Base-by-base conservation (phyloP, 1,140 invertebrate genomes). In the Nasonia vitripennis region DNA sequence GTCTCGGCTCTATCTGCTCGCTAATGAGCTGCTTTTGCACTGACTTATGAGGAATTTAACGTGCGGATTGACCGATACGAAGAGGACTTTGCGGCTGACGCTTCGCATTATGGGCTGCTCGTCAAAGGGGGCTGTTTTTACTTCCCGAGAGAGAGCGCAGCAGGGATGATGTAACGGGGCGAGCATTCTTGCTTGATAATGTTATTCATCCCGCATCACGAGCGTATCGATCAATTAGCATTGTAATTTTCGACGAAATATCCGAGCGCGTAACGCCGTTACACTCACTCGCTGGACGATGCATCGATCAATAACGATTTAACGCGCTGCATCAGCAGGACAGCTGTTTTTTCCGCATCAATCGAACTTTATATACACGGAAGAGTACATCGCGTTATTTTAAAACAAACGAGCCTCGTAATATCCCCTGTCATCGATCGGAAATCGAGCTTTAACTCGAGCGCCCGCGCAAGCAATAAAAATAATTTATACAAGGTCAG, bases 401-500 rank as follows among this genome's bases (percentile, higher is more conserved):
- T 62, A 62, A 62, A 62, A 20, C 5, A 62, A 20, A 62, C 55
- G 55, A 62, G 55, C 20, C 2, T 4, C 55, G n/a, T 62, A 17
- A 62, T 55, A 55, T n/a, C 55, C 20, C 2, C 20, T 62, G 55
- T 6, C 55, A 62, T 62, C 55, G 55, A 62, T n/a, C 55, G 55
- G 20, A n/a, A 62, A 62, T 62, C 55, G 55, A 62, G 55, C 55
- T 62, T 62, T 62, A 62, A 62, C 55, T 62, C 55, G 55, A 20
- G 3, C 17, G 55, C 14, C 5, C 37, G 37, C 37, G 37, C 7
- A 17, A 0, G 55, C 55, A 62, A 62, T 62, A 62, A 62, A 62
- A 62, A 62, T 62, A 62, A 62, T 62, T n/a, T 62, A 62, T 62
- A 62, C 55, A 62, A 62, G 55, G 55, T 62, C 55, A 62, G 17